Conservation (phyloP, 1,140 invertebrate species). For the Drosophila sechellia region DNA sequence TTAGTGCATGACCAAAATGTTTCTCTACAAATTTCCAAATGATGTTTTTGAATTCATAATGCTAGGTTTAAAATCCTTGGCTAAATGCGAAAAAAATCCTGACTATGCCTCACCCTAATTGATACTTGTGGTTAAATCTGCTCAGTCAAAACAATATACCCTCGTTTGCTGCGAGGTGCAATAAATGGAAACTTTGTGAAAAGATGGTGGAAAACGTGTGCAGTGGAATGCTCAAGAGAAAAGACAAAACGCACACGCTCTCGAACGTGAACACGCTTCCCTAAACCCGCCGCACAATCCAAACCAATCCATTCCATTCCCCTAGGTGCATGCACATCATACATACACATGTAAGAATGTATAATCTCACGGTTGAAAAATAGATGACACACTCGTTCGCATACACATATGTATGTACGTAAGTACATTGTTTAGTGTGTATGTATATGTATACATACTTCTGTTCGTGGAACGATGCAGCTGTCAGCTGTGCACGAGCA, state of each 20-base stretch:
- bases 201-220: slow-evolving; percentile 60
- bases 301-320: not conserved
- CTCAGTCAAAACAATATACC: slow-evolving; percentile 6
- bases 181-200: slow-evolving; percentile 44
- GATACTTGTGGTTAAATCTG: not conserved
- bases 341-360: slow-evolving; percentile 25
- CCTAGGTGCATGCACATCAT: slow-evolving; percentile 16
- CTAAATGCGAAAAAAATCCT: no score
- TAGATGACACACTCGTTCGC: slow-evolving; percentile 47
- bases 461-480: slow-evolving; percentile 45
- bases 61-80: no score
- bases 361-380: slow-evolving; percentile 57
- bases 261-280: slow-evolving; percentile 7
- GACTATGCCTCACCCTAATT: no score
- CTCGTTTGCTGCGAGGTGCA: slow-evolving; percentile 4
- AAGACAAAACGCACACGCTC: slow-evolving; percentile 52
- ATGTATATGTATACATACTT: slow-evolving; percentile 3
- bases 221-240: slow-evolving; percentile 65
- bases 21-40: no score
- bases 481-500: slow-evolving; percentile 72
- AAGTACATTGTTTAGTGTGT: not conserved
- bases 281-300: slow-evolving; percentile 8
- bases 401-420: slow-evolving; percentile 4
- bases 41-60: no score
- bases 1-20: no score